Evolutionary conservation across 2,797 vertebrate genomes (phyloP).

Genomic region (Gobio occitaniae): DNA sequence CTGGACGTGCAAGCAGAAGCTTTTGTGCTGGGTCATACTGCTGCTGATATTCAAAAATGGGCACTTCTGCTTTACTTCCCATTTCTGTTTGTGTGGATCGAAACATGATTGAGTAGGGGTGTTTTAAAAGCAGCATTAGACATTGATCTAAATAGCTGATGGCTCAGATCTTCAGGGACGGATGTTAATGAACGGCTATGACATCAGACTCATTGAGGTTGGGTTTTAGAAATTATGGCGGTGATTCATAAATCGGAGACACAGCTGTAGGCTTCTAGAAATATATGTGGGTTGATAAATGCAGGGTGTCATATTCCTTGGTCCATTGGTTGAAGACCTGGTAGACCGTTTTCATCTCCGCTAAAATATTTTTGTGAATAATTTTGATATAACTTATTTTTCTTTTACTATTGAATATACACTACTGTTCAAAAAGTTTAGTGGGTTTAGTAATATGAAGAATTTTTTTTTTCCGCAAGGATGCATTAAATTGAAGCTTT

Average conservation of each 20-base stretch:
- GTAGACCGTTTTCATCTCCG: not conserved
- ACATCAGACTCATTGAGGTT: slow-evolving; percentile 36
- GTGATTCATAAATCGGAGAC: slow-evolving; percentile 27
- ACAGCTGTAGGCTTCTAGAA: slow-evolving; percentile 10
- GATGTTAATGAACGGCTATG: slow-evolving; percentile 19
- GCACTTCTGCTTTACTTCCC: not conserved
- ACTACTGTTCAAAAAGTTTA: not conserved
- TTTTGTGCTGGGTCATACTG: slow-evolving; percentile 21
- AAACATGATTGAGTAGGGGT: not conserved
- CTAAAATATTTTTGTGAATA: not conserved
- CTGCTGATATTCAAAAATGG: not conserved
- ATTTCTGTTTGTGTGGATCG: not conserved
- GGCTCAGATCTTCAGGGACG: not conserved
- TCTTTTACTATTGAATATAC: not conserved
- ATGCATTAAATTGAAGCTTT: not conserved
- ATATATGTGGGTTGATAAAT: slow-evolving; percentile 37
- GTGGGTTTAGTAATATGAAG: not conserved
- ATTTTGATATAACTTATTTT: not conserved
- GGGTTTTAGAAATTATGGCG: slow-evolving; percentile 20
- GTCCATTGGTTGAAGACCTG: not conserved
- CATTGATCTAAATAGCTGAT: not conserved
- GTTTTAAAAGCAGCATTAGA: slow-evolving; percentile 11
- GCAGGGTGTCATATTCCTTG: slow-evolving; percentile 1
- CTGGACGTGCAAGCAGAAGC: not conserved
- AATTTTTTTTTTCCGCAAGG: not conserved